Percentiles rank a stretch among this genome's conserved stretches.
These are phyloP conservation scores for Pilophorus perplexus DNA, from an alignment of 2,888 invertebrate species.

Conservation along the genomic window DNA sequence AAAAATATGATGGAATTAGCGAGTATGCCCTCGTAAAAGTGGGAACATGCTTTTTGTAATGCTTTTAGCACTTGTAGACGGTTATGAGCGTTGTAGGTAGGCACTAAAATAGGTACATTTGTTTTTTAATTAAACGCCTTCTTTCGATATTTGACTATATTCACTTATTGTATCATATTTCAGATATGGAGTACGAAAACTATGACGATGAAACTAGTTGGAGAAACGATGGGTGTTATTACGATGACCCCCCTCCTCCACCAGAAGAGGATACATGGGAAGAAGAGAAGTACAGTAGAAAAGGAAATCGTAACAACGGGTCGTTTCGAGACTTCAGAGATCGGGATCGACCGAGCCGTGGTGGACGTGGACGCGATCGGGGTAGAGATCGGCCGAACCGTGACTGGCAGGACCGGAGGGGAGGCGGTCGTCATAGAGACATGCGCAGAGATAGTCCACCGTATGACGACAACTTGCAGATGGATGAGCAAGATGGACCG, in stretches of 20 bases:
- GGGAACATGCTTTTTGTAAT: not conserved
- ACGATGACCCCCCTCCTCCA: constrained; percentile 8
- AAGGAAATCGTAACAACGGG: not conserved
- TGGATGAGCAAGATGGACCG: not conserved
- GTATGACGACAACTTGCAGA: constrained; percentile 1
- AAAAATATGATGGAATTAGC: too few relatives aligned
- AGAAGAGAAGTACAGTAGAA: not conserved
- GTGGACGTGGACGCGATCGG: not conserved
- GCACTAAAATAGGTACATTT: too few relatives aligned
- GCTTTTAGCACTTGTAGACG: not conserved
- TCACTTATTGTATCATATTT: too few relatives aligned
- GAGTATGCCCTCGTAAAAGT: too few relatives aligned
- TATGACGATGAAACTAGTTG: not conserved
- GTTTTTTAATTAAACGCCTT: too few relatives aligned
- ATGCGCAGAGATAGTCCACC: constrained; percentile 8
- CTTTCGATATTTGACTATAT: not conserved
- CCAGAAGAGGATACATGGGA: constrained; percentile 1
- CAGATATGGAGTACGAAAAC: constrained; percentile 19
- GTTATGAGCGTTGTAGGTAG: not conserved
- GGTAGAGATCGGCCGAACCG: constrained; percentile 5
- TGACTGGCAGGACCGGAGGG: not conserved
- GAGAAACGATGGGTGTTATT: not conserved
- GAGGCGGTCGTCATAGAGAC: not conserved
- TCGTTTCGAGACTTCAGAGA: not conserved
- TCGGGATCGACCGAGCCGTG: constrained; percentile 2